Conservation (phyloP, 2,113 vertebrate species). For the Mustela nigripes region DNA sequence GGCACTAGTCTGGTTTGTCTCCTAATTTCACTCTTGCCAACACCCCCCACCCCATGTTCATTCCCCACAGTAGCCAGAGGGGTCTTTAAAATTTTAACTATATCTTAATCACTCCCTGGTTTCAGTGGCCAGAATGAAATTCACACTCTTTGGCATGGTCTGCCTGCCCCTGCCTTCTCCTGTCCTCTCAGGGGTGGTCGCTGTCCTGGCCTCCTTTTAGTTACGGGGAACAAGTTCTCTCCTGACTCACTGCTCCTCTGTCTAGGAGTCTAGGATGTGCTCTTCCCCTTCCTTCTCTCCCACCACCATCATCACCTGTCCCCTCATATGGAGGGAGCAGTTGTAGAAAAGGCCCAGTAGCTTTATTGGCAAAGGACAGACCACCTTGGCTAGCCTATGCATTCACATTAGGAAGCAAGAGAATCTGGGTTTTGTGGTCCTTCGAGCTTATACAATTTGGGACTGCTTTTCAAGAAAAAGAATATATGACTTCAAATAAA, state of each 20-base stretch:
- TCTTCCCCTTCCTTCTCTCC: not conserved
- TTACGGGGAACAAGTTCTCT: not conserved
- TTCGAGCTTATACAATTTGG: not conserved
- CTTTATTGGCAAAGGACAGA: not conserved
- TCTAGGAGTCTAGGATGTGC: not conserved
- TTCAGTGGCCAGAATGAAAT: not conserved
- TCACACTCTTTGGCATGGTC: not conserved
- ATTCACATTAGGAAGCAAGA: conserved; percentile 4
- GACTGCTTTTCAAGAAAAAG: conserved; percentile 19
- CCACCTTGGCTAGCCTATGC: not conserved
- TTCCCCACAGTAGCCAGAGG: not conserved
- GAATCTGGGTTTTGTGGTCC: not conserved
- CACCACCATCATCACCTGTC: not conserved
- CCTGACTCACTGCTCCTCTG: not conserved
- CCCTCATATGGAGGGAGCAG: not conserved
- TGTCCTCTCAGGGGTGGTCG: rapidly evolving
- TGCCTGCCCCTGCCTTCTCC: not conserved
- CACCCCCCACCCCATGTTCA: not conserved
- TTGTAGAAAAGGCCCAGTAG: not conserved
- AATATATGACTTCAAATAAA: not conserved
- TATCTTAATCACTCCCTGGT: not conserved
- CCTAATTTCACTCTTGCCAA: not conserved
- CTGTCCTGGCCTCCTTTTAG: not conserved
- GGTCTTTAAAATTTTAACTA: not conserved
- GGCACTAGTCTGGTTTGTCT: not conserved